Evolutionary conservation across 2,797 vertebrate genomes (phyloP).

Genomic region (Danio choprae): DNA sequence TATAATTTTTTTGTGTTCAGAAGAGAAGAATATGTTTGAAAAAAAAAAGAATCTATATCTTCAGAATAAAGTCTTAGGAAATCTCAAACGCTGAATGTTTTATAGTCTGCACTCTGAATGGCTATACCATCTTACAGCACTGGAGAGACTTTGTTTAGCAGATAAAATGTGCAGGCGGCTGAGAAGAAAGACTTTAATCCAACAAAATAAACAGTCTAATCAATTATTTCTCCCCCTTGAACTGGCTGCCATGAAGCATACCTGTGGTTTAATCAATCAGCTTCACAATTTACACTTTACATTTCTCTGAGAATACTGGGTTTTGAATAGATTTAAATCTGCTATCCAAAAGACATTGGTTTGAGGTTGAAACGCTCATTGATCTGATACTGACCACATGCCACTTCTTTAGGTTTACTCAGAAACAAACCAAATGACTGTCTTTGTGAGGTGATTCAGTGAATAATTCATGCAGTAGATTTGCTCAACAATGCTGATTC

Average conservation of each 20-base stretch:
- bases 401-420: not conserved
- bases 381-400: slow-evolving; percentile 3
- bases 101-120: slow-evolving; percentile 17
- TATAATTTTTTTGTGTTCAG: not conserved
- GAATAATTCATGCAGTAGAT: too few species aligned
- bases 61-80: slow-evolving; percentile 6
- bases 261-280: slow-evolving; percentile 54
- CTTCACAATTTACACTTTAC: slow-evolving; percentile 41
- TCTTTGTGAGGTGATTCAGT: not conserved
- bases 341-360: not conserved
- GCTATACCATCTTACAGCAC: slow-evolving; percentile 29
- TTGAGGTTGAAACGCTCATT: not conserved
- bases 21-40: not conserved
- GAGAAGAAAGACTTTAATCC: slow-evolving; percentile 51
- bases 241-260: slow-evolving; percentile 30
- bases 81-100: slow-evolving; percentile 14
- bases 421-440: not conserved
- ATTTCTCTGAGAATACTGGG: slow-evolving; percentile 33
- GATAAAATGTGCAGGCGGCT: slow-evolving; percentile 20
- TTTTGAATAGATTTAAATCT: slow-evolving; percentile 52
- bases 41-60: slow-evolving; percentile 1
- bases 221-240: slow-evolving; percentile 38
- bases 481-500: too few species aligned
- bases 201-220: slow-evolving; percentile 50
- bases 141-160: slow-evolving; percentile 1